Percentiles rank a stretch among this genome's conserved stretches.
phyloP scores from a whole-genome alignment of 2,888 invertebrate species.

The Myopa tessellatipennis region DNA sequence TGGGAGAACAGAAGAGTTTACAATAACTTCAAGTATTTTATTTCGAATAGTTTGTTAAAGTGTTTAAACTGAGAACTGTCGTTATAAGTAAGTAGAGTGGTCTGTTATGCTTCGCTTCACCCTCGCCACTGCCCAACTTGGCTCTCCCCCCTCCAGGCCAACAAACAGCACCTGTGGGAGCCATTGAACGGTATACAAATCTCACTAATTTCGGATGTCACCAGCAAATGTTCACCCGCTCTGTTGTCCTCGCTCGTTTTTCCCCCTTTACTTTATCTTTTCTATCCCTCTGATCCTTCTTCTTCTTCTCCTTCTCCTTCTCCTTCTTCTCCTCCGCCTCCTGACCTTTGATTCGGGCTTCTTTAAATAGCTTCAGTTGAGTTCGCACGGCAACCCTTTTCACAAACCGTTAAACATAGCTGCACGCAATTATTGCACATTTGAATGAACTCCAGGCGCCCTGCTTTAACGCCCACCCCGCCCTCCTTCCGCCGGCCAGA shows the following conservation, averaged over 20 bases:
- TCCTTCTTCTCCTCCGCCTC: not conserved
- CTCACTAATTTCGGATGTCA: conserved; percentile 44
- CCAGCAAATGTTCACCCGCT: conserved; percentile 11
- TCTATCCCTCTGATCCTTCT: not conserved
- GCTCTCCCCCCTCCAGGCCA: not conserved
- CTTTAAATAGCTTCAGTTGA: conserved; percentile 11
- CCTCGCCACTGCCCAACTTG: not conserved
- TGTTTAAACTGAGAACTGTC: no score
- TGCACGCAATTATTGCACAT: conserved; percentile 37
- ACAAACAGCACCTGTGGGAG: conserved; percentile 43
- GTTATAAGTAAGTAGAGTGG: no score
- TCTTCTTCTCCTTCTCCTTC: not conserved
- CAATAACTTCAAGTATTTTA: not conserved
- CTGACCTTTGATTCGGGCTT: not conserved
- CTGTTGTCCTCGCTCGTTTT: not conserved
- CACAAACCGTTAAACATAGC: conserved; percentile 43
- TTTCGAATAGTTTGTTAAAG: not conserved
- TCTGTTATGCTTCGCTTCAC: not conserved
- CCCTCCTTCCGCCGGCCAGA: not conserved
- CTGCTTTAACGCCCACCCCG: not conserved
- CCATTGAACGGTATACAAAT: conserved; percentile 42
- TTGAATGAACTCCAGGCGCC: conserved; percentile 16
- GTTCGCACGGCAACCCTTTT: conserved; percentile 40
- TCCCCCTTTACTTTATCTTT: conserved; percentile 4
- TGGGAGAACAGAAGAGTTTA: not conserved